Evolutionary conservation across 2,888 invertebrate species (phyloP).

Genomic region (Leucophenga maculata): DNA sequence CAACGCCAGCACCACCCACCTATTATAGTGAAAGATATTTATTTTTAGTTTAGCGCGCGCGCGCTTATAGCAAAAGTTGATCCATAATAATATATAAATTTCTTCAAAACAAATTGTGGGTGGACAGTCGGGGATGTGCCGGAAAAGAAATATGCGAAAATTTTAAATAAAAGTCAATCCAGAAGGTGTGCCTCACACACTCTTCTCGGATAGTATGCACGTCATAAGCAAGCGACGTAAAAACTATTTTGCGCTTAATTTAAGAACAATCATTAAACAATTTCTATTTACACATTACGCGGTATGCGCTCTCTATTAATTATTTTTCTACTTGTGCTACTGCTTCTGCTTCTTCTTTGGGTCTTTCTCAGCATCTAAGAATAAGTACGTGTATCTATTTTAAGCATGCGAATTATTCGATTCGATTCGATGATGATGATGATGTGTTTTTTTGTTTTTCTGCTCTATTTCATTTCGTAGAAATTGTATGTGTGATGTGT

Average conservation of each 20-base stretch:
- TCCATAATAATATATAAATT: slow-evolving; percentile 1
- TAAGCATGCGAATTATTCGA: neutral
- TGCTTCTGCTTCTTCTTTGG: too few relatives aligned
- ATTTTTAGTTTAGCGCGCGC: neutral
- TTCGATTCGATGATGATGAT: neutral
- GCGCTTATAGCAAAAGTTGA: neutral
- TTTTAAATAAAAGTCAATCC: neutral
- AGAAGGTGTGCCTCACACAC: neutral
- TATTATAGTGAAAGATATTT: slow-evolving; percentile 6
- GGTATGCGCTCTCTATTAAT: neutral
- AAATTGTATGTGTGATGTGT: neutral
- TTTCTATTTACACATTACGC: slow-evolving; percentile 9
- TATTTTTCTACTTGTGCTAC: too few relatives aligned
- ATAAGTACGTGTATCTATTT: slow-evolving; percentile 13
- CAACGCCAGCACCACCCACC: neutral
- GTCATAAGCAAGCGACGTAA: neutral
- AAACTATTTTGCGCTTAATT: slow-evolving; percentile 10
- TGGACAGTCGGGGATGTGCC: neutral
- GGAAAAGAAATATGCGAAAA: neutral
- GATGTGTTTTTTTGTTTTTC: neutral
- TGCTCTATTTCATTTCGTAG: neutral
- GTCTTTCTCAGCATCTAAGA: neutral
- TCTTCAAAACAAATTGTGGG: slow-evolving; percentile 1
- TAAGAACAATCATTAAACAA: slow-evolving; percentile 24
- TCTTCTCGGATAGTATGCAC: neutral